phyloP scores from a whole-genome alignment of 2,888 invertebrate species.

The Coleophora deauratella region DNA sequence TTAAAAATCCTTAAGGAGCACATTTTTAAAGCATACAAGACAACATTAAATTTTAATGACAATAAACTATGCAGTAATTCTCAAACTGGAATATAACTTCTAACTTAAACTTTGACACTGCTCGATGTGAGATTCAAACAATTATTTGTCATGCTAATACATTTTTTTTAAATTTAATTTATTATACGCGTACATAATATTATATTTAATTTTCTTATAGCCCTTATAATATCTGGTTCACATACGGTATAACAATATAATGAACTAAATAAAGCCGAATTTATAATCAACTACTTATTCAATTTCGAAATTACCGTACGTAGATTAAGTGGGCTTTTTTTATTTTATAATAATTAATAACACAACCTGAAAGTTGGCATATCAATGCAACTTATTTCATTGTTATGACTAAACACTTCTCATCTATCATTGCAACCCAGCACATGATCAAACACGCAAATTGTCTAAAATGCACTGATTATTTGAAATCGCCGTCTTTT shows the following conservation, averaged over 20 bases:
- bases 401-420: constrained; percentile 50
- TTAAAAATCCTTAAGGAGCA: constrained; percentile 17
- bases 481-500: no score
- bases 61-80: constrained; percentile 14
- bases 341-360: constrained; percentile 27
- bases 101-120: constrained; percentile 17
- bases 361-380: constrained; percentile 61
- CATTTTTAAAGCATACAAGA: constrained; percentile 25
- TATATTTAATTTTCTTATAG: background rate
- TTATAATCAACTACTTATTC: background rate
- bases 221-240: background rate
- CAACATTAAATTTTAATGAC: constrained; percentile 22
- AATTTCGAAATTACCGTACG: background rate
- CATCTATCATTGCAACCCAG: no score
- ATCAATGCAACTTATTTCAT: constrained; percentile 38
- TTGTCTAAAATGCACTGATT: constrained; percentile 26
- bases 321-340: constrained; percentile 6
- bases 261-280: no score
- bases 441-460: constrained; percentile 12
- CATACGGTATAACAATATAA: background rate
- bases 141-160: constrained; percentile 8
- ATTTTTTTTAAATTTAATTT: background rate
- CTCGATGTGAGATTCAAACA: constrained; percentile 17
- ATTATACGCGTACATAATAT: background rate
- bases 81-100: constrained; percentile 16